Conservation (phyloP, 2,888 invertebrate species). For the Rhogogaster chlorosoma region DNA sequence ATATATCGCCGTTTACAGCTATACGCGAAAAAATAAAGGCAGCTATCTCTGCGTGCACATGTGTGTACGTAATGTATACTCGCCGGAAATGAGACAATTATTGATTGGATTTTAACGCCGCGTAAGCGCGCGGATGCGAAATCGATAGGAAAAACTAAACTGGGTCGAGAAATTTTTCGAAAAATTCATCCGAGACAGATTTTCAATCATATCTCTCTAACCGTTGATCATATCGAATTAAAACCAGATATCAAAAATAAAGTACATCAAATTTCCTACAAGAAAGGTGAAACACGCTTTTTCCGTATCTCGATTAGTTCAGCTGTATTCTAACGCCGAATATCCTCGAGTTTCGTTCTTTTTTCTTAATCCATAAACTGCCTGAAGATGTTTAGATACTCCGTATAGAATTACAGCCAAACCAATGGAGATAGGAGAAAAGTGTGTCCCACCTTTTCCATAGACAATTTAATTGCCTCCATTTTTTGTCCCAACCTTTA, state of each 20-base stretch:
- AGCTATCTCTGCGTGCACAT: neutral
- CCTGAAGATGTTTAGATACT: neutral
- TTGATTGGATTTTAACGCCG: neutral
- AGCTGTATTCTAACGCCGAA: neutral
- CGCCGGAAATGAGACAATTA: neutral
- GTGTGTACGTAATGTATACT: neutral
- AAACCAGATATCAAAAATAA: neutral
- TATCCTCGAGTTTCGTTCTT: neutral
- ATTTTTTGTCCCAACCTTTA: neutral
- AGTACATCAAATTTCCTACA: neutral
- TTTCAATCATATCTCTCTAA: neutral
- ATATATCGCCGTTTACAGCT: slow-evolving; percentile 15
- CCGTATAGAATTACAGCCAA: neutral
- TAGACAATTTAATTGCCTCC: neutral
- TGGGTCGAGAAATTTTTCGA: neutral
- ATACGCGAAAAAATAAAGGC: slow-evolving; percentile 63
- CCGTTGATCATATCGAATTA: neutral
- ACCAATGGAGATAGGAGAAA: neutral
- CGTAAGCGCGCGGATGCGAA: neutral
- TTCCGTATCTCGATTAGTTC: neutral
- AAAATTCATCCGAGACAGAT: neutral
- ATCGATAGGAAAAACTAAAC: neutral
- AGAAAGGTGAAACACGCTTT: neutral
- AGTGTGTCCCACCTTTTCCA: neutral
- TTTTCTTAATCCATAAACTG: neutral